Conservation (phyloP, 2,113 vertebrate genomes). For the Passer domesticus region DNA sequence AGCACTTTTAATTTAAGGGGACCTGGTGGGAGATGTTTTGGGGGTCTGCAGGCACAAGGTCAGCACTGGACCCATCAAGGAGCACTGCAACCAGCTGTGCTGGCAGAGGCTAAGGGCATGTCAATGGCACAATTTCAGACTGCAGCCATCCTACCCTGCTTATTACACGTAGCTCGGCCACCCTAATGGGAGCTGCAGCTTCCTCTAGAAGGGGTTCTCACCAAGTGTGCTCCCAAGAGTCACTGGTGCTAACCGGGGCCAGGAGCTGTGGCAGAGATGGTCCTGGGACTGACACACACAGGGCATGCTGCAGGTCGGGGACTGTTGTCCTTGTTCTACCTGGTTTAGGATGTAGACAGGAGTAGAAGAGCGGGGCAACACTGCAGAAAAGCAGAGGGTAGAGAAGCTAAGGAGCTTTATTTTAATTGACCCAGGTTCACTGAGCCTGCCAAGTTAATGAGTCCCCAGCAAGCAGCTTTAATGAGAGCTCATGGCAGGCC, state of each 20-base stretch:
- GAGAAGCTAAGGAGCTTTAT: constrained; percentile 38
- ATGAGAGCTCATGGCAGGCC: background rate
- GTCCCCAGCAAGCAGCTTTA: constrained; percentile 45
- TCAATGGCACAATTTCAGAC: fast-evolving
- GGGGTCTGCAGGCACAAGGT: background rate
- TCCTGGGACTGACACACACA: background rate
- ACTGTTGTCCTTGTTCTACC: background rate
- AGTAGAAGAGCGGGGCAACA: fast-evolving
- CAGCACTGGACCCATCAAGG: background rate
- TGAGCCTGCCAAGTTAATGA: constrained; percentile 59
- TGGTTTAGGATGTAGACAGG: background rate
- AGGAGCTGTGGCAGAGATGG: background rate
- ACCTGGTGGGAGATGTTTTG: background rate
- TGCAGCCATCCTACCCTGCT: background rate
- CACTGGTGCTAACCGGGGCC: background rate
- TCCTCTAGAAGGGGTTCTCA: background rate
- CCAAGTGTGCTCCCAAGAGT: background rate
- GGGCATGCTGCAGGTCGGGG: fast-evolving
- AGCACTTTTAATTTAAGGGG: background rate
- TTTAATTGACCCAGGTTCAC: constrained; percentile 47
- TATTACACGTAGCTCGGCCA: fast-evolving
- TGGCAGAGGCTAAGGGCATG: background rate
- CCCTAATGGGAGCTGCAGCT: background rate
- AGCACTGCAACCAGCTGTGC: background rate
- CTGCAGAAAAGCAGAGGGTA: background rate